A percentile compares a stretch with the other conserved stretches of the same genome.
phyloP scores from a whole-genome alignment of 2,888 invertebrate species.

The Lasioglossum pauxillum region DNA sequence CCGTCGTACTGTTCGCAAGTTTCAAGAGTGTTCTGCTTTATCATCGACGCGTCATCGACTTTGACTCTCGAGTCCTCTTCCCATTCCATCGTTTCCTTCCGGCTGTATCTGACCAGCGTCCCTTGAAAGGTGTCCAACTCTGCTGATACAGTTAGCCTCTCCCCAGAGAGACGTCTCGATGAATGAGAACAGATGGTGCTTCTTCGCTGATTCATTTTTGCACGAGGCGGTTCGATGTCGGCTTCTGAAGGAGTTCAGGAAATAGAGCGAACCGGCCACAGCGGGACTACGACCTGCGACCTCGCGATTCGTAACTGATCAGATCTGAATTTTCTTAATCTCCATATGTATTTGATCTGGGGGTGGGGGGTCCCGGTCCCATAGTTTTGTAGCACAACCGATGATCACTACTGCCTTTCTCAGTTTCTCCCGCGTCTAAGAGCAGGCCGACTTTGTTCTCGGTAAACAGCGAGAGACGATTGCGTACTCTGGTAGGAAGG shows the following conservation, averaged over 20 bases:
- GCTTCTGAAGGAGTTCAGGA: background rate
- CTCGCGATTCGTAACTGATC: background rate
- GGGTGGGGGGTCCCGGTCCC: background rate
- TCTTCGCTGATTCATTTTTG: background rate
- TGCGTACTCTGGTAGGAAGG: conserved; percentile 71
- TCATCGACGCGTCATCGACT: background rate
- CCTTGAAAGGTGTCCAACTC: background rate
- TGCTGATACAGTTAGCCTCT: background rate
- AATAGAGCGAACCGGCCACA: background rate
- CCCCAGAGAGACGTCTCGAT: background rate
- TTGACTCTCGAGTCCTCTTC: background rate
- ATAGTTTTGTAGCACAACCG: background rate
- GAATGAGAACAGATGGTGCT: background rate
- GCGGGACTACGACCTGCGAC: too few relatives aligned
- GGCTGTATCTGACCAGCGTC: background rate
- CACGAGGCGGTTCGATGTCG: background rate
- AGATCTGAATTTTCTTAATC: background rate
- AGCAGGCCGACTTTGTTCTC: conserved; percentile 45
- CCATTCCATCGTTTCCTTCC: background rate
- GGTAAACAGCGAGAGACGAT: conserved; percentile 51
- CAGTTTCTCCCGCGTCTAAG: conserved; percentile 23
- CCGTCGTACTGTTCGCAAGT: conserved; percentile 14
- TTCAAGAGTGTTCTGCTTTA: background rate
- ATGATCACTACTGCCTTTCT: background rate
- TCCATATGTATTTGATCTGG: background rate